Conservation (phyloP, 2,888 invertebrate genomes). For the Diloba caeruleocephala region DNA sequence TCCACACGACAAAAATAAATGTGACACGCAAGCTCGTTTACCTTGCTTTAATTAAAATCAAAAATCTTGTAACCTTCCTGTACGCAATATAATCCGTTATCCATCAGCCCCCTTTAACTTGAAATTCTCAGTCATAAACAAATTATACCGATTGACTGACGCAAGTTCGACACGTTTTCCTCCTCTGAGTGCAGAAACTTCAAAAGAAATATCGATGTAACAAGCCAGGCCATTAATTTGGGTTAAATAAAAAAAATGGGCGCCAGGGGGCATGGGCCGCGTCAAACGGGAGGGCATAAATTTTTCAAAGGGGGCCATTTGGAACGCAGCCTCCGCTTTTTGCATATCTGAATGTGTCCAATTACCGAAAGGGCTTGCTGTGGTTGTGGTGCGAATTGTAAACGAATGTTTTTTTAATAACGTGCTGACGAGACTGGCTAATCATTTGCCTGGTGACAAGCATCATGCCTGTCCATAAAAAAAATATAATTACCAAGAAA, state of each 20-base stretch:
- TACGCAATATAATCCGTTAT: constrained; percentile 18
- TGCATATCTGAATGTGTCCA: constrained; percentile 81
- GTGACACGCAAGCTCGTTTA: too few relatives aligned
- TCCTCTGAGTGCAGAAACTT: constrained; percentile 40
- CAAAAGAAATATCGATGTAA: constrained; percentile 57
- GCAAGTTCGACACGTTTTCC: constrained; percentile 38
- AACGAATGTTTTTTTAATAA: constrained; percentile 8
- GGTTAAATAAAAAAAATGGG: constrained; percentile 62
- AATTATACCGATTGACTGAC: constrained; percentile 27
- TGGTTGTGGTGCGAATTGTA: constrained; percentile 53
- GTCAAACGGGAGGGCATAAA: constrained; percentile 76
- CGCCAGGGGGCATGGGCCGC: constrained; percentile 57
- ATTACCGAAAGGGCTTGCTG: constrained; percentile 71
- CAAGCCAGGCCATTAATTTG: constrained; percentile 66
- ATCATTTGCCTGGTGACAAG: too few relatives aligned
- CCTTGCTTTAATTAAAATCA: too few relatives aligned
- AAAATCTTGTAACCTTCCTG: too few relatives aligned
- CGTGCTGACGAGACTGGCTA: too few relatives aligned
- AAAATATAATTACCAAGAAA: too few relatives aligned
- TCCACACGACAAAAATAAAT: too few relatives aligned
- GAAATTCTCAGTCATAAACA: constrained; percentile 30
- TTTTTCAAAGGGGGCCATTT: constrained; percentile 76
- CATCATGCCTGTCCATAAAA: too few relatives aligned
- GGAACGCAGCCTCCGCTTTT: constrained; percentile 69
- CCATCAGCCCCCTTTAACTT: constrained; percentile 8